Base-by-base conservation (phyloP, 2,888 invertebrate species). In the Nebria brevicollis region DNA sequence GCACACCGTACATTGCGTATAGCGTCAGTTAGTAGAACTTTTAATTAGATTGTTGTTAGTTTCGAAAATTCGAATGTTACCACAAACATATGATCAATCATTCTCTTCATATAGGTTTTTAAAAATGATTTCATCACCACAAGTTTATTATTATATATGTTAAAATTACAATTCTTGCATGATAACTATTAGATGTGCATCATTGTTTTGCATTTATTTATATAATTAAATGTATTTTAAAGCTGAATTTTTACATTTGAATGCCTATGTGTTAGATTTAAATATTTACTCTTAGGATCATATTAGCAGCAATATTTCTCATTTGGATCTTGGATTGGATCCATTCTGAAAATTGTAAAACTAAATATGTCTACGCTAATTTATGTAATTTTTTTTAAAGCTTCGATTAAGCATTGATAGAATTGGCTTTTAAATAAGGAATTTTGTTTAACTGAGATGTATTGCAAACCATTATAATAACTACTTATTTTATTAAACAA, bases 231-330 rank as follows among this genome's bases (percentile, higher is more conserved):
- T 80, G 75, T 80, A 70, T 80, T 80, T 25, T 80, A 79, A 41
- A 75, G 80, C 80, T 80, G 80, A 75, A 79, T 75, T 74, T 75
- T 75, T 41, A 54, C 54, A 54, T n/a, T 41, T 70, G 80, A 80
- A 80, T 80, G 80, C 75, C 80, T 80, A 75, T 75, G 65, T 80
- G 80, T 80, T 80, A 80, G 80, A 72, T 75, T 80, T 80, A 77
- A 66, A 65, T 79, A 68, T 54, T 11, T 54, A 11, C 54, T 54
- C 54, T 54, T 54, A 54, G 54, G 54, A 54, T 13, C 13, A 54
- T 54, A 54, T 1, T 54, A 54, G 54, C 54, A 11, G 7, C 13
- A 54, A 54, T 54, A 54, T 11, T 54, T 34, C 34, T 34, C 34
- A 34, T 34, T 34, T 34, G 34, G 34, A 34, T 5, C 34, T 54